Evolutionary conservation across 2,113 vertebrate genomes (phyloP), one percentile per base, ranked within the genome.

Genomic region (Lipotes vexillifer): DNA sequence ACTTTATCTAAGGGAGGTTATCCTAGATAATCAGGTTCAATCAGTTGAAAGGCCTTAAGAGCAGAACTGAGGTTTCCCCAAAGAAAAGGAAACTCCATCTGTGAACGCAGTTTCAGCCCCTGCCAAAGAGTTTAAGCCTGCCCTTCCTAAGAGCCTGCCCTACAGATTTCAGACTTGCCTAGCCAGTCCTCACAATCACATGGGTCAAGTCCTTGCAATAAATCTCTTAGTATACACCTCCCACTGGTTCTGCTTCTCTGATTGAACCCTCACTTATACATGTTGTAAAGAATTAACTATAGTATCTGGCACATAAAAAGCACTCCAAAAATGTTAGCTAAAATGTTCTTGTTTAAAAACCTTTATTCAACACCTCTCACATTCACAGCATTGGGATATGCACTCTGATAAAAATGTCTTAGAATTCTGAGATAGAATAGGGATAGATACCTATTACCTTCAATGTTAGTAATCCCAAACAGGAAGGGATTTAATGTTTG

Each of bases 401-500:
- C 6, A 36, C 10, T 49, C 59, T 88, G n/a, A 88, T 52, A 92
- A 63, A 95, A 87, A 96, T 49, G 12, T 33, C 63, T 49, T n/a
- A 65, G 59, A 71, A n/a, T 49, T 92, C n/a, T n/a, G 41, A 71
- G 77, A 78, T 77, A 49, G 33, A 82, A 92, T 12, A 93, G 63
- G 57, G 4, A 27, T 27, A 74, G 46, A 86, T 21, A 57, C 33
- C 21, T 85, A 29, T 55, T 78, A 6, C 8, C 33, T 94, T 94
- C 65, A 85, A 3, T 77, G 78, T 46, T 25, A 88, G 33, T 36
- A 41, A 55, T 9, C 55, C 10, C 31, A 68, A 65, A 14, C 33
- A 95, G 81, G 80, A 92, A 96, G 36, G 31, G 68, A 78, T 90
- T 95, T 57, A 63, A 59, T 46, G 10, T 74, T 85, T 96, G 90